Percentiles rank a stretch among this genome's conserved stretches.
phyloP scores from a whole-genome alignment of 2,888 invertebrate species.

The Latrodectus hesperus region DNA sequence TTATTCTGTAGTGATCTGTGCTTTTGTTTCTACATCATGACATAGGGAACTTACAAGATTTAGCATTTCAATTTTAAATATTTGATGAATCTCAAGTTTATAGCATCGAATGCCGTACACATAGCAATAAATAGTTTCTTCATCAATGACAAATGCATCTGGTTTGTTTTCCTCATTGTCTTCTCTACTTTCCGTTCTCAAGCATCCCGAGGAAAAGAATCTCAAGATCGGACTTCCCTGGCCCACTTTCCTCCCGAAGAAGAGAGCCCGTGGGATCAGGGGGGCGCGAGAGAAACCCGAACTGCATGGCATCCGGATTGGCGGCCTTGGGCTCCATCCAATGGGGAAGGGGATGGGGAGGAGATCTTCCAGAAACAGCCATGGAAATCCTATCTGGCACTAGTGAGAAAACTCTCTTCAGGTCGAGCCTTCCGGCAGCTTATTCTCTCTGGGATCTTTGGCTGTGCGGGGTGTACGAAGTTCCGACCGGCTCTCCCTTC shows the following conservation, averaged over 20 bases:
- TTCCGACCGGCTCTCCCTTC: conserved; percentile 11
- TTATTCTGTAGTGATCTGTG: no score
- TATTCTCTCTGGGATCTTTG: conserved; percentile 69
- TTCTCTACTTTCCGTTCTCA: no score
- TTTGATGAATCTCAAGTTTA: no score
- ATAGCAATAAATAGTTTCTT: no score
- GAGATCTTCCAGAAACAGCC: conserved; percentile 64
- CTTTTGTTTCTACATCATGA: no score
- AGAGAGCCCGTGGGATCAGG: conserved; percentile 11
- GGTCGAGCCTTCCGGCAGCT: conserved; percentile 31
- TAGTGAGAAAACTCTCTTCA: conserved; percentile 38
- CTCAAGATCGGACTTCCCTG: conserved; percentile 36
- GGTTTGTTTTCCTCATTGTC: no score
- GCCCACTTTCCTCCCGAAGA: conserved; percentile 29
- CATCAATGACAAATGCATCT: no score
- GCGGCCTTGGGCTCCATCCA: conserved; percentile 56
- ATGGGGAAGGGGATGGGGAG: conserved; percentile 21
- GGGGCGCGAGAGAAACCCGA: conserved; percentile 39
- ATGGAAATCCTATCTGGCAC: conserved; percentile 67
- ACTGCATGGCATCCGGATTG: conserved; percentile 32
- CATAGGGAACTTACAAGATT: no score
- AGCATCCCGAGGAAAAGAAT: conserved; percentile 23
- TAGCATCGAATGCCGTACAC: no score
- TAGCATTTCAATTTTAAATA: no score
- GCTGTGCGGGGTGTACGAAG: conserved; percentile 35